Evolutionary conservation across 2,888 invertebrate genomes (phyloP), one percentile per base, ranked within the genome.

Genomic region (Caenorhabditis sulstoni): DNA sequence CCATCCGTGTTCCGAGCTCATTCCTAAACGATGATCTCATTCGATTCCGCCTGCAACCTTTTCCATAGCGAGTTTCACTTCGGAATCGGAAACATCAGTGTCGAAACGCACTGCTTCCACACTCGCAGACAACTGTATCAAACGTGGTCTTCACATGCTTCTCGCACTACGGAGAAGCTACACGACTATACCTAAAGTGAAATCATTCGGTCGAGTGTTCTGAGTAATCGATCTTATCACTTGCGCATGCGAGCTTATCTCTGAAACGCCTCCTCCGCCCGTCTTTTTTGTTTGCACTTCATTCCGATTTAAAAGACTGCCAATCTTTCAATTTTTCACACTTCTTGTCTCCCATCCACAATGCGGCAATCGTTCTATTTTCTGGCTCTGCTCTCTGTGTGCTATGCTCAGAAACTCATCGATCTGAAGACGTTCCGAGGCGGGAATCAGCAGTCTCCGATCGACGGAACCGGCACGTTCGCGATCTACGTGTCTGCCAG

Each of bases 401-500:
- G 55, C 22, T 9, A 18, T 0, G 47, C 45, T 2, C 57, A 55
- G 20, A 35, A 57, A 16, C 23, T 71, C 12, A 8, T 71, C n/a
- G 50, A 29, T 16, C 35, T 71, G 41, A 71, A 49, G n/a, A 14
- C 16, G 0, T 55, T 71, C 22, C 52, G 45, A 22, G 71, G 71
- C 29, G 62, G 57, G 23, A 57, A 49, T 18, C 29, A 14, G 7
- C 4, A 41, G 11, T 49, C 62, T 39, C 3, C 5, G 1, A 5
- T 71, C 8, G 20, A 5, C n/a, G 39, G 29, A 16, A 3, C 18
- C 3, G 47, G 53, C n/a, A 0, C 62, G 11, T 71, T 16, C 37
- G 57, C 47, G 1, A 49, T 71, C n/a, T 71, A 49, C 22, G 62
- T 71, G 2, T 71, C 71, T 1, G 71, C 71, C 0, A 0, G 12